Evolutionary conservation across 2,797 vertebrate species (phyloP).

Genomic region (Pogoniulus pusillus): DNA sequence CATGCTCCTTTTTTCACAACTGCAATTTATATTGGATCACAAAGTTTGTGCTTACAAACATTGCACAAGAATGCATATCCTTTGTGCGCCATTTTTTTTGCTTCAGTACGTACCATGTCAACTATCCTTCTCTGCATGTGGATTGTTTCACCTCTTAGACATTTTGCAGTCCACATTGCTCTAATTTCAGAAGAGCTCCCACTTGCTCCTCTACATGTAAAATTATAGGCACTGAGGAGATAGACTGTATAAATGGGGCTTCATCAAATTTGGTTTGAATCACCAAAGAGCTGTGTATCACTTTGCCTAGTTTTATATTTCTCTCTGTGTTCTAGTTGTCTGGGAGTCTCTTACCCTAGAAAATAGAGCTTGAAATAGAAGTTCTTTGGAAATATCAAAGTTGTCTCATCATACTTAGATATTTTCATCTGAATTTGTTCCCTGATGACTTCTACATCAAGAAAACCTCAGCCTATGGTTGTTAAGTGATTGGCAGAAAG

Average conservation of each 20-base stretch:
- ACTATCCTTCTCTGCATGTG: background rate
- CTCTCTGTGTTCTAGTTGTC: background rate
- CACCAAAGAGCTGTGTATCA: background rate
- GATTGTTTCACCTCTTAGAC: background rate
- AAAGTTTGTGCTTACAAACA: background rate
- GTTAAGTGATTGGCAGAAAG: constrained; percentile 1
- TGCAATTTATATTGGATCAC: background rate
- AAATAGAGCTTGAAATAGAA: background rate
- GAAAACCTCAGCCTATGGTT: background rate
- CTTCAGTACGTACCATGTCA: background rate
- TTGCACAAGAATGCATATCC: background rate
- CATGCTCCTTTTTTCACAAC: background rate
- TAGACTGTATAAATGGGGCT: background rate
- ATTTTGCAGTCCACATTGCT: background rate
- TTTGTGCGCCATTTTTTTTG: background rate
- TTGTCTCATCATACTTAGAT: background rate
- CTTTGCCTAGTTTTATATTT: background rate
- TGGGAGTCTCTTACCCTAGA: background rate
- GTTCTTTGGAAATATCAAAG: background rate
- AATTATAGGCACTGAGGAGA: accelerated
- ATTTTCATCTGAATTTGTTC: background rate
- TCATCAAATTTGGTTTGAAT: background rate
- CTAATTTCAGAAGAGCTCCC: background rate
- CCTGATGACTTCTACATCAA: background rate
- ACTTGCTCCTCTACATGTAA: background rate